phyloP scores from a whole-genome alignment of 2,888 invertebrate genomes.

The Agrotis puta region DNA sequence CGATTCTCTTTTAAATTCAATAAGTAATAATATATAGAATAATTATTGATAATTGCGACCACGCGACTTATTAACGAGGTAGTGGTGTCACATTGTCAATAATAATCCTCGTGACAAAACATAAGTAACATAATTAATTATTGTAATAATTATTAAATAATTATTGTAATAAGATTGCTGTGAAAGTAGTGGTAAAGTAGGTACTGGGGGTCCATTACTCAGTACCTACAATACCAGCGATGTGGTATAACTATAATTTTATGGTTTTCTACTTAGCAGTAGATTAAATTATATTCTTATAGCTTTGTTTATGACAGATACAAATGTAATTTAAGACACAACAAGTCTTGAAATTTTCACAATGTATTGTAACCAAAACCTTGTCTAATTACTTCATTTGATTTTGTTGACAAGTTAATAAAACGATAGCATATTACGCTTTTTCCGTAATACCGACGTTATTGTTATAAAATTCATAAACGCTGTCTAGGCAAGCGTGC shows the following conservation, averaged over 20 bases:
- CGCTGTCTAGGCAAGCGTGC: no score
- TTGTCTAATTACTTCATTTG: conserved; percentile 10
- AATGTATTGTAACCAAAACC: no score
- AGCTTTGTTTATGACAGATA: neutral
- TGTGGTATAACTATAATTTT: no score
- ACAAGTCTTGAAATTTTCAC: neutral
- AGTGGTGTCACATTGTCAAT: neutral
- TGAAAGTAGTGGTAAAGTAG: neutral
- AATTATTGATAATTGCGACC: neutral
- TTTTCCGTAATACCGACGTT: conserved; percentile 33
- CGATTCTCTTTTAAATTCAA: neutral
- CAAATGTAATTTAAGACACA: neutral
- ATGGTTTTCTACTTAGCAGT: no score
- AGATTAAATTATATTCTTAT: no score
- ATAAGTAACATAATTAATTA: no score
- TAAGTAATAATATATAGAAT: neutral
- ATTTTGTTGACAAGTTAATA: neutral
- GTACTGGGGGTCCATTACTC: no score
- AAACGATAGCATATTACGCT: conserved; percentile 27
- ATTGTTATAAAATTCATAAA: conserved; percentile 60
- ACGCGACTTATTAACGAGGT: neutral
- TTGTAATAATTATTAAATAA: no score
- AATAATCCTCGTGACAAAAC: neutral
- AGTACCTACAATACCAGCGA: no score
- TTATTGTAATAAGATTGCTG: no score